Conservation (phyloP, 2,797 vertebrate species). For the Melanotaenia parkinsoni region DNA sequence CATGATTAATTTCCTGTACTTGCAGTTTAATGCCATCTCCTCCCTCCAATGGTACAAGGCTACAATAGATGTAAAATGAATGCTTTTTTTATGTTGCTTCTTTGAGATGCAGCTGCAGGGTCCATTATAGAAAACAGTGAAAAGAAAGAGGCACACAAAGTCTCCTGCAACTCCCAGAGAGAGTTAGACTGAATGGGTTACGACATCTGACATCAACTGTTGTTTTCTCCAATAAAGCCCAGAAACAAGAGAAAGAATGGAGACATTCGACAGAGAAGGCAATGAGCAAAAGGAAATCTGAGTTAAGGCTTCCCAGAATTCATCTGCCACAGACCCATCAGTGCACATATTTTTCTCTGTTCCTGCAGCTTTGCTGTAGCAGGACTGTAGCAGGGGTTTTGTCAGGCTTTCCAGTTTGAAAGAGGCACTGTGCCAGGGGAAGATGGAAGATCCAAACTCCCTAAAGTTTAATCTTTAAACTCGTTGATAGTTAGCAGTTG, state of each 20-base stretch:
- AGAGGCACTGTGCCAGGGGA: conserved; percentile 29
- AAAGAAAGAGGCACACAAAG: conserved; percentile 60
- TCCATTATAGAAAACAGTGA: conserved; percentile 62
- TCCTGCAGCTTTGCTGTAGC: conserved; percentile 49
- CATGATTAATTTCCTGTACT: conserved; percentile 22
- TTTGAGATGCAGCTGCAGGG: conserved; percentile 73
- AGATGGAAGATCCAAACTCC: conserved; percentile 33
- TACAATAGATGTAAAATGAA: conserved; percentile 54
- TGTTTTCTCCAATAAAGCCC: conserved; percentile 42
- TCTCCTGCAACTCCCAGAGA: conserved; percentile 28
- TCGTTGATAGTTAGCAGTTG: neutral
- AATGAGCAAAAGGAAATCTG: conserved; percentile 23
- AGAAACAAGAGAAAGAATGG: conserved; percentile 9
- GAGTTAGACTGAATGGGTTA: conserved; percentile 43
- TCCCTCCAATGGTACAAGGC: conserved; percentile 58
- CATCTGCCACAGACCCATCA: conserved; percentile 6
- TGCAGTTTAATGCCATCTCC: conserved; percentile 27
- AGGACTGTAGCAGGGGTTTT: conserved; percentile 47
- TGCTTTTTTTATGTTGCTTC: conserved; percentile 24
- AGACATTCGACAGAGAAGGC: conserved; percentile 15
- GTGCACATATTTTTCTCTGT: conserved; percentile 29
- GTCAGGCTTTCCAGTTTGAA: conserved; percentile 54
- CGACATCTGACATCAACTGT: conserved; percentile 52
- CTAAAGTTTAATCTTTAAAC: conserved; percentile 15
- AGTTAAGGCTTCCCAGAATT: conserved; percentile 40